A percentile compares a stretch with the other conserved stretches of the same genome.
Evolutionary conservation across 2,113 vertebrate species (phyloP).

Genomic region (Peromyscus maniculatus): DNA sequence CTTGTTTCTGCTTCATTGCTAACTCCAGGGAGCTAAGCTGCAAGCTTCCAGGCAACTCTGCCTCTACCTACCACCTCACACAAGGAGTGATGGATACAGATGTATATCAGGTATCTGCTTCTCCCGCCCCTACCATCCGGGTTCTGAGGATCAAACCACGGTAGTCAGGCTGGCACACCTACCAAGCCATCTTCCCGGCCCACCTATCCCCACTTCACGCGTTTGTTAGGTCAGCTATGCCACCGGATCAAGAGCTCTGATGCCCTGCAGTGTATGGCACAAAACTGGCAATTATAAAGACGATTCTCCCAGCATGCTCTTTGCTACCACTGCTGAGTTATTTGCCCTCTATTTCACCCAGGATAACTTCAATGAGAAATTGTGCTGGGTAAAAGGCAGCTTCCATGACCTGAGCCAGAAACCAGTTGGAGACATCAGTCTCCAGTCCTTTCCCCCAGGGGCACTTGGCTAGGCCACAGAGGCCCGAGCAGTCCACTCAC

Average conservation of each 20-base stretch:
- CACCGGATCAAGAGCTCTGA: neutral
- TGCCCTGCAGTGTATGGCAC: neutral
- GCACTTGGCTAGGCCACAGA: neutral
- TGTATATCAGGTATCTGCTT: neutral
- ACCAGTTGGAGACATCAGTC: neutral
- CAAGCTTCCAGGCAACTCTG: neutral
- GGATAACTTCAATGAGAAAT: neutral
- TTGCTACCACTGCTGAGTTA: neutral
- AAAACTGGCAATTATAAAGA: neutral
- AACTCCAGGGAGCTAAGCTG: neutral
- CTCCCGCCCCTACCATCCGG: accelerated
- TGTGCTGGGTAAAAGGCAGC: neutral
- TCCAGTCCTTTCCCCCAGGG: neutral
- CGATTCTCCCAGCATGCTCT: neutral
- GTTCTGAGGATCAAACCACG: neutral
- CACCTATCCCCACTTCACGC: neutral
- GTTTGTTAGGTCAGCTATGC: neutral
- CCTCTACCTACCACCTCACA: neutral
- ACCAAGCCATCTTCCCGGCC: too few species aligned
- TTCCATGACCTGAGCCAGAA: neutral
- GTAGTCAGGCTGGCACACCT: neutral
- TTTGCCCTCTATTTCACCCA: neutral
- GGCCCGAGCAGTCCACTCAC: constrained; percentile 65
- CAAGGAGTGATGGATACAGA: neutral
- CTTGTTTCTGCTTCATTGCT: neutral